Conservation (phyloP, 1,140 invertebrate genomes). For the Protaetia brevitarsis region DNA sequence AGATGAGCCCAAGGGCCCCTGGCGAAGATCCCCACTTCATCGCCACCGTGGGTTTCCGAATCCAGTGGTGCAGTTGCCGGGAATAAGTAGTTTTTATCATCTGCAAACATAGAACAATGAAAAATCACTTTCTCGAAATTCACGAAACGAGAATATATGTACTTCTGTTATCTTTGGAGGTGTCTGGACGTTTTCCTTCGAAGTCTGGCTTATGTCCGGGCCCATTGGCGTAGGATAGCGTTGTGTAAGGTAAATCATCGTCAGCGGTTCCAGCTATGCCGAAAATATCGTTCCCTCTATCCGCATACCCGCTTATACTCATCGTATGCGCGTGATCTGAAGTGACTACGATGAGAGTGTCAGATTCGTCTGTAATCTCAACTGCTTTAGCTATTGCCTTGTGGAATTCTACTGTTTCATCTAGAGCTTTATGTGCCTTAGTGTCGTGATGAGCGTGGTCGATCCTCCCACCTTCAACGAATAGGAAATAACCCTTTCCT, state of each 20-base stretch:
- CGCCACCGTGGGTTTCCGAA: slow-evolving; percentile 59
- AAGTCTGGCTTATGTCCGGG: slow-evolving; percentile 54
- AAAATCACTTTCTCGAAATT: no score
- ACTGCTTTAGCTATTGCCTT: slow-evolving; percentile 62
- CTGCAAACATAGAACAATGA: slow-evolving; percentile 27
- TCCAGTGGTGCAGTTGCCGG: slow-evolving; percentile 51
- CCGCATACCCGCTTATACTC: slow-evolving; percentile 59
- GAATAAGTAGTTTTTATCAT: slow-evolving; percentile 48
- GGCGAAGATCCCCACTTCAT: slow-evolving; percentile 62
- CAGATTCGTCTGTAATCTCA: slow-evolving; percentile 53
- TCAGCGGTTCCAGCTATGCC: slow-evolving; percentile 31
- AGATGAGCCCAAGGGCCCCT: slow-evolving; percentile 65
- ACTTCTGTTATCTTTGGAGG: slow-evolving; percentile 43
- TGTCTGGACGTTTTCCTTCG: slow-evolving; percentile 40
- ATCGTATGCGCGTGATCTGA: slow-evolving; percentile 64
- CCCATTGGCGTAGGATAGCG: slow-evolving; percentile 69
- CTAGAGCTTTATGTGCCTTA: slow-evolving; percentile 61
- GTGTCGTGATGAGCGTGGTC: slow-evolving; percentile 71
- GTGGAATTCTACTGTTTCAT: slow-evolving; percentile 67
- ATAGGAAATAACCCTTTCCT: slow-evolving; percentile 64
- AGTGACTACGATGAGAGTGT: slow-evolving; percentile 62
- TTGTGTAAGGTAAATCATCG: slow-evolving; percentile 62
- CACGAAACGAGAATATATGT: no score
- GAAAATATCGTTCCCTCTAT: slow-evolving; percentile 10
- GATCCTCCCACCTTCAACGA: slow-evolving; percentile 71